Conservation (phyloP, 2,113 vertebrate species). For the Mesitornis unicolor region DNA sequence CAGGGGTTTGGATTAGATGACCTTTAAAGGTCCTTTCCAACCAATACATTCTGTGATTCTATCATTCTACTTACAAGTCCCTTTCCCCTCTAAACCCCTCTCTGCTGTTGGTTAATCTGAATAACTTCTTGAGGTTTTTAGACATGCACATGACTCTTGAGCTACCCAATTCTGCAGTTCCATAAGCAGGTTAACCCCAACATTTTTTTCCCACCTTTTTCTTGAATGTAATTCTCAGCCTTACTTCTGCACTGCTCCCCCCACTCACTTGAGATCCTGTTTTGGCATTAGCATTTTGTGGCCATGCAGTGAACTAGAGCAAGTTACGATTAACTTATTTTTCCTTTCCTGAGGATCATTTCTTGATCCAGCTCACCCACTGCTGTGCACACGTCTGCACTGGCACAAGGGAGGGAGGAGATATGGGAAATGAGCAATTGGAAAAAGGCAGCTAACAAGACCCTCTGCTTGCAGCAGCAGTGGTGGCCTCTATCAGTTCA, state of each 20-base stretch:
- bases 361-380: background rate
- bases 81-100: background rate
- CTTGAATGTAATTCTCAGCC: background rate
- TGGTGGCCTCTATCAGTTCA: background rate
- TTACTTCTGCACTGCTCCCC: accelerated
- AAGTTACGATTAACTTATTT: background rate
- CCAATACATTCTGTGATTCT: no score
- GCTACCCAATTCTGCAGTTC: background rate
- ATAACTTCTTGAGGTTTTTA: background rate
- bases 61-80: background rate
- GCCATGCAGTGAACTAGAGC: background rate
- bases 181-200: background rate
- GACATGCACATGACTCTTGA: background rate
- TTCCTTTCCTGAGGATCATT: background rate
- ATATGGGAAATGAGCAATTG: background rate
- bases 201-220: background rate
- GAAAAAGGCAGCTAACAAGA: background rate
- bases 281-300: background rate
- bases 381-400: background rate
- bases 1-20: no score
- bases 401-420: background rate
- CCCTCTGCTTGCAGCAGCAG: background rate
- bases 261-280: background rate
- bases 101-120: background rate
- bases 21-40: no score